These are phyloP conservation scores for Sinonovacula constricta DNA, from an alignment of 1,140 invertebrate species.

Conservation along the genomic window DNA sequence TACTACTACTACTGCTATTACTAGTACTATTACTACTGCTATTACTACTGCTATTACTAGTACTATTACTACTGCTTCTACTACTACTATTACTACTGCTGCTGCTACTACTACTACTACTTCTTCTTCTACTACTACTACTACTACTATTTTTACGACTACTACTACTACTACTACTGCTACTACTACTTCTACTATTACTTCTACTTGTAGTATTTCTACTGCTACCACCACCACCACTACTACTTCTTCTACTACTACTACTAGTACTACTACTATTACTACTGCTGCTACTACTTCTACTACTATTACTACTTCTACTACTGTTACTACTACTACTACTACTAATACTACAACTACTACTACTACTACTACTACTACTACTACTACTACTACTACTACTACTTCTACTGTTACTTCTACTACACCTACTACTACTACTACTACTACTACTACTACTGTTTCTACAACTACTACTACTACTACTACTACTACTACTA, in stretches of 20 bases:
- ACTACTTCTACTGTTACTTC: background rate
- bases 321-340: constrained; percentile 4
- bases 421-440: too few relatives aligned
- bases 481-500: constrained; percentile 4
- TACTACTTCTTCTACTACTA: background rate
- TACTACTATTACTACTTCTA: background rate
- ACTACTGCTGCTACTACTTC: constrained; percentile 1
- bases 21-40: background rate
- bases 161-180: background rate
- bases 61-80: too few relatives aligned
- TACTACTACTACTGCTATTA: constrained; percentile 1
- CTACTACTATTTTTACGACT: too few relatives aligned
- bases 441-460: background rate
- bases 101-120: constrained; percentile 4
- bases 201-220: too few relatives aligned
- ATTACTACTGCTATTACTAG: constrained; percentile 1
- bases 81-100: background rate
- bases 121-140: background rate
- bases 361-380: background rate
- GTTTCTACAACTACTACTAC: constrained; percentile 1
- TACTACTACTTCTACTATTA: background rate
- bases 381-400: constrained; percentile 1
- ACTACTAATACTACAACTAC: too few relatives aligned
- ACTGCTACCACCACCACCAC: constrained; percentile 3
- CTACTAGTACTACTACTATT: constrained; percentile 1